A percentile compares a stretch with the other conserved stretches of the same genome.
Conservation (phyloP, 2,113 vertebrate species). For the Myotis yumanensis region DNA sequence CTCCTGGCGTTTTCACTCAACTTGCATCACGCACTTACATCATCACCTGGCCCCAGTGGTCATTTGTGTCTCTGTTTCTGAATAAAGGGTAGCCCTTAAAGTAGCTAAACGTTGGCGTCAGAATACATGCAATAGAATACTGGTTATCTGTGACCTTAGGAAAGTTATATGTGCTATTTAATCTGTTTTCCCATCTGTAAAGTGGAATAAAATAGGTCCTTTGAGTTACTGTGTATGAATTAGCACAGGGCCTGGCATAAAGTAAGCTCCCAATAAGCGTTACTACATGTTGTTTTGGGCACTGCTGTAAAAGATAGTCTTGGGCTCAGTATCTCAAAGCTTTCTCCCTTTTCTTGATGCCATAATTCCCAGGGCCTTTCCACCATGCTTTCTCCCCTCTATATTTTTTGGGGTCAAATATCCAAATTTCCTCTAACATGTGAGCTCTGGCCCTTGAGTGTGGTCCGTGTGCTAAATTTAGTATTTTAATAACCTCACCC, state of each 20-base stretch:
- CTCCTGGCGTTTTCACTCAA: background rate
- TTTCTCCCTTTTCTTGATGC: background rate
- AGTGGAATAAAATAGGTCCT: background rate
- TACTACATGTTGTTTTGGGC: background rate
- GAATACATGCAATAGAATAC: background rate
- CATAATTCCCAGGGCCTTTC: background rate
- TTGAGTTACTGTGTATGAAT: background rate
- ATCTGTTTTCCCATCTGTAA: background rate
- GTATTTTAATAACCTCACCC: background rate
- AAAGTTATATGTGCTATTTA: background rate
- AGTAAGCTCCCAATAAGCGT: background rate
- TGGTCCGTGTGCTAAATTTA: background rate
- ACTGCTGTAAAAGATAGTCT: background rate
- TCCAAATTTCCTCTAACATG: background rate
- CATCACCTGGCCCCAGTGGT: background rate
- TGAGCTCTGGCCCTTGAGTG: background rate
- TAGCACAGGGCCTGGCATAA: background rate
- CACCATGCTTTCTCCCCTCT: background rate
- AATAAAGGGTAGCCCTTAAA: background rate
- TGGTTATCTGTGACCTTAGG: background rate
- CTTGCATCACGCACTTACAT: background rate
- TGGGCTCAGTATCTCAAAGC: background rate
- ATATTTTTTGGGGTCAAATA: background rate
- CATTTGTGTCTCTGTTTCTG: background rate
- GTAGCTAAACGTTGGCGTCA: background rate